A percentile compares a stretch with the other conserved stretches of the same genome.
Conservation (phyloP, 2,113 vertebrate species). For the Sinocyclocheilus grahami region DNA sequence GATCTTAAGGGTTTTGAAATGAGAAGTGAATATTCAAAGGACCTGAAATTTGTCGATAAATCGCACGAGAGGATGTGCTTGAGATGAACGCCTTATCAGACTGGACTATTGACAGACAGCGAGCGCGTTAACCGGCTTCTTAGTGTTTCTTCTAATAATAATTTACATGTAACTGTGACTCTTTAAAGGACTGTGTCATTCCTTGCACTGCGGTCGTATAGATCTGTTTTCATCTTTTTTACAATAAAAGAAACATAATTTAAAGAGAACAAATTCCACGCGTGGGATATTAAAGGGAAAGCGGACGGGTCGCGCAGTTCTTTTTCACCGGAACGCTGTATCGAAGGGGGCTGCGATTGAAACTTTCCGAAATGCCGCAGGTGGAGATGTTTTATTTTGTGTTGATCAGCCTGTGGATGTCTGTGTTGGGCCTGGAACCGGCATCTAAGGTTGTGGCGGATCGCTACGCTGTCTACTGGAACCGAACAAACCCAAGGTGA, state of each 20-base stretch:
- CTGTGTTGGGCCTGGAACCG: constrained; percentile 88
- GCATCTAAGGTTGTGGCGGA: constrained; percentile 92
- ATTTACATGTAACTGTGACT: neutral
- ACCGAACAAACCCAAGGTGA: constrained; percentile 93
- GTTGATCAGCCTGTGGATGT: constrained; percentile 84
- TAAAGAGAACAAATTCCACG: neutral
- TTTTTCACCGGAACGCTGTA: constrained; percentile 23
- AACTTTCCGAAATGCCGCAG: constrained; percentile 83
- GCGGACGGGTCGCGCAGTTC: constrained; percentile 41
- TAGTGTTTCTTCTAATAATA: neutral
- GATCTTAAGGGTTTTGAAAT: neutral
- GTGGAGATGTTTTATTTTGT: constrained; percentile 88
- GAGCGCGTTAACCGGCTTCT: neutral
- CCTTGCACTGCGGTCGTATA: neutral
- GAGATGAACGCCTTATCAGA: constrained; percentile 11
- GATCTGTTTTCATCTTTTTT: neutral
- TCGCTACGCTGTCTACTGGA: constrained; percentile 96
- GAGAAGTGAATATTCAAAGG: constrained; percentile 7
- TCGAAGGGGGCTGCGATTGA: constrained; percentile 45
- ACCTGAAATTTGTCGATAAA: constrained; percentile 10
- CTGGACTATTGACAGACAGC: constrained; percentile 44
- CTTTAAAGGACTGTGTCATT: neutral
- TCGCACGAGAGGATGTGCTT: constrained; percentile 48
- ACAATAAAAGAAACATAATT: neutral
- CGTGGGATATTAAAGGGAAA: constrained; percentile 36